Base-by-base conservation (phyloP, 2,113 vertebrate species). In the Cyprinus carpio region DNA sequence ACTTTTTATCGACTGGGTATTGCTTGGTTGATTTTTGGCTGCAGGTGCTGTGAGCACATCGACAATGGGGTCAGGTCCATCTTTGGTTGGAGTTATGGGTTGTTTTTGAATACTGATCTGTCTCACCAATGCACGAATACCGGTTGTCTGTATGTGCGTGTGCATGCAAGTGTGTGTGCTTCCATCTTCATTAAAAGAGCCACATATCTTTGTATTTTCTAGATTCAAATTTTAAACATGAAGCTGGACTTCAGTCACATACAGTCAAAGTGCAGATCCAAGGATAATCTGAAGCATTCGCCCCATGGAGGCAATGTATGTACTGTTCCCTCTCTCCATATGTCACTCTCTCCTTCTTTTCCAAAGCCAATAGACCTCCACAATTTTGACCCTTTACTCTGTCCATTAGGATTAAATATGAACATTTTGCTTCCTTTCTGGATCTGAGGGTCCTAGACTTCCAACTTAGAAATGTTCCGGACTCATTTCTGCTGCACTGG, bases 191-290 rank as follows among this genome's bases (percentile, higher is more conserved):
- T 86, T 87, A 87, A 90, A 91, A 75, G 51, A 62, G 76, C 58
- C 85, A 87, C 69, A 64, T 79, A 76, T 92, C 81, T 94, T 81
- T 94, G 87, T 91, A 91, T 94, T 90, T 95, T 96, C 93, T 97
- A 99, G 97, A 96, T 96, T 96, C 96, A 96, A 87, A 97, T 98
- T 96, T 96, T 97, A 96, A 97, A 94, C 96, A 96, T 95, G 96
- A 98, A 96, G 96, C 95, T 95, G 91, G 96, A 98, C 96, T 96
- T 96, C 96, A 96, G 93, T 86, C 95, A 95, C 90, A 89, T 95
- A 91, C 93, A 96, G 58, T 95, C 97, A 93, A 96, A 96, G 89
- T 96, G 96, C 94, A 95, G 95, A 94, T 96, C 97, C 95, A 97
- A 95, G 96, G 96, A 97, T 95, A 97, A 98, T 95, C 94, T 97